phyloP scores from a whole-genome alignment of 2,113 vertebrate genomes.

The Nothobranchius furzeri region DNA sequence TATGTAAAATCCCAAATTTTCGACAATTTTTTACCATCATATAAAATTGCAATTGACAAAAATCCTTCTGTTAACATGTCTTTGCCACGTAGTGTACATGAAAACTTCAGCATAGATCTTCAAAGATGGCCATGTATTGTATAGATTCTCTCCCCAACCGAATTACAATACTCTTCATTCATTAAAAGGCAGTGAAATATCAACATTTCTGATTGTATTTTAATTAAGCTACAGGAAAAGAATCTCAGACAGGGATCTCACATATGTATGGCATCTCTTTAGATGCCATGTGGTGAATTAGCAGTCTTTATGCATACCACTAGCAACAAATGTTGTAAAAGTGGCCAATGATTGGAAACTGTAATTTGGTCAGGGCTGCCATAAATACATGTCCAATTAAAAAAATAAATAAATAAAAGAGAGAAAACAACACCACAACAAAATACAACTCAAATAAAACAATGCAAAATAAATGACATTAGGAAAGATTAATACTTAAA shows the following conservation, averaged over 20 bases:
- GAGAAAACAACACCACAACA: constrained; percentile 39
- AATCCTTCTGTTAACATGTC: constrained; percentile 16
- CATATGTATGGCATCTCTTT: constrained; percentile 36
- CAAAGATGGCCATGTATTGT: constrained; percentile 70
- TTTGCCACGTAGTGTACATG: constrained; percentile 11
- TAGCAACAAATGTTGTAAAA: constrained; percentile 15
- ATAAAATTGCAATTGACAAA: not conserved
- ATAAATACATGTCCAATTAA: constrained; percentile 78
- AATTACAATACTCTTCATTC: constrained; percentile 57
- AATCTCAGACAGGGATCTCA: constrained; percentile 36
- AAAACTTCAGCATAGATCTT: constrained; percentile 21
- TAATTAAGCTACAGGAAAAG: constrained; percentile 23
- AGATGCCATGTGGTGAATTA: constrained; percentile 65
- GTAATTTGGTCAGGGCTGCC: constrained; percentile 72
- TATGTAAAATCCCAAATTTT: constrained; percentile 19
- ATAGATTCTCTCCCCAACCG: constrained; percentile 79
- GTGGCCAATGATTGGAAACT: constrained; percentile 9
- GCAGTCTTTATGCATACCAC: constrained; percentile 76
- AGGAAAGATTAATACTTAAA: constrained; percentile 12
- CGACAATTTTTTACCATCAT: constrained; percentile 8
- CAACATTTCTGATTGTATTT: constrained; percentile 21
- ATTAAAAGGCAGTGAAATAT: constrained; percentile 37
- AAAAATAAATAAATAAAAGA: constrained; percentile 8
- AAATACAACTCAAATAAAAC: constrained; percentile 41
- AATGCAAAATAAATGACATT: constrained; percentile 38